Evolutionary conservation across 2,888 invertebrate species (phyloP).

Genomic region (Halictus quadricinctus): DNA sequence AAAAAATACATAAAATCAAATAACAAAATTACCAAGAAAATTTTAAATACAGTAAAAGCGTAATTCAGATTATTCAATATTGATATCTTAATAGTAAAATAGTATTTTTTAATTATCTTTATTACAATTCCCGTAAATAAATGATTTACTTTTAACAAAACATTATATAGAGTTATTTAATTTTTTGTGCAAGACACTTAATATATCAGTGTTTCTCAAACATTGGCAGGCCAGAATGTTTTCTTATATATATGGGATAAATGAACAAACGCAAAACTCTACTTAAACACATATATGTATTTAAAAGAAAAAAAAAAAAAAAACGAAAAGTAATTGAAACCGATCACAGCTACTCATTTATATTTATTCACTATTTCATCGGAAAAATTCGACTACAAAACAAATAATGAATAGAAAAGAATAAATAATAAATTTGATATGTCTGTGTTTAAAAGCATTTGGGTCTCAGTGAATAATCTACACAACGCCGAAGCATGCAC

Average conservation of each 20-base stretch:
- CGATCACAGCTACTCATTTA: slow-evolving; percentile 72
- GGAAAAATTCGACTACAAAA: slow-evolving; percentile 70
- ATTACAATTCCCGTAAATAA: slow-evolving; percentile 42
- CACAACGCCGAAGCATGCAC: slow-evolving; percentile 79
- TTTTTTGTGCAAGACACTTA: slow-evolving; percentile 63
- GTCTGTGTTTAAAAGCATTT: slow-evolving; percentile 77
- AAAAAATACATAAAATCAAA: not conserved
- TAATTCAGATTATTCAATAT: slow-evolving; percentile 29
- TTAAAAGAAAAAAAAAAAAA: slow-evolving; percentile 32
- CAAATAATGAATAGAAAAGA: slow-evolving; percentile 63
- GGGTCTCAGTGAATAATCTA: slow-evolving; percentile 75
- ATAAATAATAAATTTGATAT: slow-evolving; percentile 69
- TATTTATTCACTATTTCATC: slow-evolving; percentile 62
- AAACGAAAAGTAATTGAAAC: slow-evolving; percentile 55
- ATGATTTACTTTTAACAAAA: slow-evolving; percentile 54
- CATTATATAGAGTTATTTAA: slow-evolving; percentile 74
- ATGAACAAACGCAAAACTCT: slow-evolving; percentile 64
- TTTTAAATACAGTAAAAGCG: slow-evolving; percentile 22
- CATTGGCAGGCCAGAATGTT: slow-evolving; percentile 73
- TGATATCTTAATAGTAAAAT: slow-evolving; percentile 20
- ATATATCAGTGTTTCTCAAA: slow-evolving; percentile 79
- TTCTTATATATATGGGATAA: slow-evolving; percentile 44
- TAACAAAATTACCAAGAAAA: slow-evolving; percentile 7
- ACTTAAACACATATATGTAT: slow-evolving; percentile 57
- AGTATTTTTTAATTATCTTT: slow-evolving; percentile 35